Base-by-base conservation (phyloP, 2,888 invertebrate genomes). In the Oscheius sp. region DNA sequence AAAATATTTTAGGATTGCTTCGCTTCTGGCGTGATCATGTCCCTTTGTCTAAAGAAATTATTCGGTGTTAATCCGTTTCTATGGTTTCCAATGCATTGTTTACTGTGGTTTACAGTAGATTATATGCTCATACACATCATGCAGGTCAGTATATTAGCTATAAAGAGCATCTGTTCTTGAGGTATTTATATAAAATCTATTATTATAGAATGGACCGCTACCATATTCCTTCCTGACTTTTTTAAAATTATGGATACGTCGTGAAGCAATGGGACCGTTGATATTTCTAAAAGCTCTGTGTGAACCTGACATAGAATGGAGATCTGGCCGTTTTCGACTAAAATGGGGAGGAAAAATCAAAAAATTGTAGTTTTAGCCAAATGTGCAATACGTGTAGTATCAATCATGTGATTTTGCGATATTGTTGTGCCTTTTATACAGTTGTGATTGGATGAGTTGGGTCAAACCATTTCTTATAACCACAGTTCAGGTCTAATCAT, bases 141-240 rank as follows among this genome's bases (percentile, higher is more conserved):
- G 85, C 95, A 94, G 91, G 93, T 93, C 89, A 53, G 46, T 35
- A 6, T 9, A 35, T 35, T 58, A 13, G 35, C n/a, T n/a, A n/a
- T n/a, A n/a, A n/a, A n/a, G n/a, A n/a, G n/a, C n/a, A n/a, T n/a
- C n/a, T n/a, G n/a, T n/a, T n/a, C n/a, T n/a, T n/a, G n/a, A n/a
- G n/a, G n/a, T n/a, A n/a, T n/a, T n/a, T n/a, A n/a, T n/a, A n/a
- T n/a, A n/a, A n/a, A n/a, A 35, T 35, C 5, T 35, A 6, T 35
- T 35, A 9, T 35, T 35, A 75, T 80, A 86, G 86, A 86, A 87
- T 71, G 84, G 84, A 1, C 93, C 95, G 55, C 91, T 97, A 82
- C 94, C 96, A 21, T 96, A 97, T 90, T 94, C 93, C 86, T 95
- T 96, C 91, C 93, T 94, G 89, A 95, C 96, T 90, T 98, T 95